These are phyloP conservation scores for Melozone crissalis DNA, from an alignment of 2,113 vertebrate species.

Conservation along the genomic window DNA sequence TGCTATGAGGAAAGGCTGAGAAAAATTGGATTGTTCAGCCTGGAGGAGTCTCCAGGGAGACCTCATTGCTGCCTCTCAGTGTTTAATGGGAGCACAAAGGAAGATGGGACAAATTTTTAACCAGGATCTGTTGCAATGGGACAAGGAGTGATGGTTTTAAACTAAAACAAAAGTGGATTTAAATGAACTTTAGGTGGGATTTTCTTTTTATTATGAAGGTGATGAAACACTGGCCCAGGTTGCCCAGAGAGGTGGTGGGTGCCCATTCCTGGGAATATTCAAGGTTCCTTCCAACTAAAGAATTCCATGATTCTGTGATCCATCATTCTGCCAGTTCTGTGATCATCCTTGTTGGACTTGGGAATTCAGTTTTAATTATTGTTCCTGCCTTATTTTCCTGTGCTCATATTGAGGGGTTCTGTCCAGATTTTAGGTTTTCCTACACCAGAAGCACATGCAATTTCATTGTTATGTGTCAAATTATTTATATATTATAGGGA, in stretches of 20 bases:
- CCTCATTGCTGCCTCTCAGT: not conserved
- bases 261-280: not conserved
- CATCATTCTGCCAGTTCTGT: not conserved
- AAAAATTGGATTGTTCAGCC: not conserved
- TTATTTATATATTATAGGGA: accelerated
- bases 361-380: not conserved
- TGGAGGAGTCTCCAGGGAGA: not conserved
- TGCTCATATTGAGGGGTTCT: not conserved
- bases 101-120: not conserved
- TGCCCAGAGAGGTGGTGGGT: too few relatives aligned
- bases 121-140: not conserved
- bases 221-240: not conserved
- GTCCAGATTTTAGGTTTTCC: not conserved
- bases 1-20: not conserved
- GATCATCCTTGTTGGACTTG: not conserved
- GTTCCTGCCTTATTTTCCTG: not conserved
- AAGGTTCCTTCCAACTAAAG: not conserved
- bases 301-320: not conserved
- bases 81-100: too few relatives aligned
- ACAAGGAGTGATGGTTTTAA: not conserved
- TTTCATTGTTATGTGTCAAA: not conserved
- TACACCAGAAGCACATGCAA: not conserved
- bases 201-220: not conserved
- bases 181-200: not conserved
- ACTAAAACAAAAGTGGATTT: not conserved